These are phyloP conservation scores for Scaptodrosophila latifasciaeformis DNA, from an alignment of 2,888 invertebrate genomes.

Conservation along the genomic window DNA sequence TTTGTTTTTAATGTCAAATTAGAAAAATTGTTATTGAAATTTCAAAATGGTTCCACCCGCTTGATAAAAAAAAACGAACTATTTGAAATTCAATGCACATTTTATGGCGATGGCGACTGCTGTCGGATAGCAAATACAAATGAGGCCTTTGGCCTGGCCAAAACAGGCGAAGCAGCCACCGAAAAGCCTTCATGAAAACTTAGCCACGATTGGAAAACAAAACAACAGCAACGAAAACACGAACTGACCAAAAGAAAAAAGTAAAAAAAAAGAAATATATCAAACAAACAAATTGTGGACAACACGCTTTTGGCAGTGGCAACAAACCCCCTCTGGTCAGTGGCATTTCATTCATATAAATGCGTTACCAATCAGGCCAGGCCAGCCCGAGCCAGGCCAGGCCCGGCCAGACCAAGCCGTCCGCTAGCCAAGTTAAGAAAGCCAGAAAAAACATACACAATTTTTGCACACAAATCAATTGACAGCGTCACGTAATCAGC, in stretches of 20 bases:
- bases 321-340: no score
- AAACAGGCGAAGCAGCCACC: slow-evolving; percentile 38
- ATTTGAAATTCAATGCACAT: slow-evolving; percentile 61
- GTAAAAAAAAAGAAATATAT: no score
- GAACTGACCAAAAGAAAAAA: slow-evolving; percentile 44
- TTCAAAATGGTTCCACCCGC: slow-evolving; percentile 48
- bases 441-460: not conserved
- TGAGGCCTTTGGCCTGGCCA: slow-evolving; percentile 58
- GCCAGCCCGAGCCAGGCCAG: slow-evolving; percentile 25
- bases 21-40: no score
- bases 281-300: no score
- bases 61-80: slow-evolving; percentile 17
- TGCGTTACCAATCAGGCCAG: slow-evolving; percentile 12
- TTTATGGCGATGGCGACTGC: slow-evolving; percentile 28
- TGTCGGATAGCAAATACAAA: slow-evolving; percentile 17
- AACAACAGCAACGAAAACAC: slow-evolving; percentile 33
- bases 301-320: slow-evolving; percentile 42
- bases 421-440: slow-evolving; percentile 25
- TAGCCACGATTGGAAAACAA: slow-evolving; percentile 46
- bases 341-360: slow-evolving; percentile 52
- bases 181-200: slow-evolving; percentile 65
- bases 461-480: slow-evolving; percentile 55
- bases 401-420: not conserved
- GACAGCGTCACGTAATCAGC: slow-evolving; percentile 64
- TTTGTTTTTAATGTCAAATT: no score